Evolutionary conservation across 2,888 invertebrate species (phyloP), one percentile per base, ranked within the genome.

Genomic region (Drosophila sordidula): DNA sequence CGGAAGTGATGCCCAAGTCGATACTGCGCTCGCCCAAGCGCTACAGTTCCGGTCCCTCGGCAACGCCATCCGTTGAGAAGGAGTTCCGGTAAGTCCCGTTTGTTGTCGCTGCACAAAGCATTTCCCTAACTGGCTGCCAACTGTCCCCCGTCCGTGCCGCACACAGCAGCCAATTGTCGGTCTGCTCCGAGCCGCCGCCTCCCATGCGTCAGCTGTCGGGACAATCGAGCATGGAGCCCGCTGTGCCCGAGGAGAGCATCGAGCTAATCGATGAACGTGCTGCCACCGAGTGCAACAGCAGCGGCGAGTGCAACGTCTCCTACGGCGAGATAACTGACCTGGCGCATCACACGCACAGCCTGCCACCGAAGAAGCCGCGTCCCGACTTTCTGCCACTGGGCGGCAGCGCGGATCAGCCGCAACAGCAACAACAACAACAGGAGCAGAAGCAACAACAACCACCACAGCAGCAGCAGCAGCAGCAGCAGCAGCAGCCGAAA

Each of bases 161-260:
- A 47, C 47, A 26, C 36, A 87, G 84, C 36, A 87, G 87, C 45
- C 92, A 92, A 75, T 76, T 92, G 29, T 92, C 92, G 0, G 91
- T 92, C 3, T 92, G 92, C 63, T 92, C 92, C 4, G 92, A 92
- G 67, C 90, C 90, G 11, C 86, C 86, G 1, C 85, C 87, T 0
- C 88, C 90, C 2, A 80, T 89, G 56, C 87, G 90, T 29, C 91
- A 91, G 64, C 73, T 92, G 32, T 92, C 92, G 2, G 92, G 92
- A 4, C 92, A 92, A 70, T 92, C 92, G 4, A 92, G 92, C 66
- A 81, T 92, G 61, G 92, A 92, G 63, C 92, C 92, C 1, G 91
- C 91, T 16, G 80, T 92, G n/a, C 89, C 90, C 9, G 92, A 92
- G 83, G 92, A 92, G 70, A 89, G 78, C 14, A 36, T 67, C n/a